Evolutionary conservation across 2,797 vertebrate species (phyloP).

Genomic region (Hippopotamyrus pictus): DNA sequence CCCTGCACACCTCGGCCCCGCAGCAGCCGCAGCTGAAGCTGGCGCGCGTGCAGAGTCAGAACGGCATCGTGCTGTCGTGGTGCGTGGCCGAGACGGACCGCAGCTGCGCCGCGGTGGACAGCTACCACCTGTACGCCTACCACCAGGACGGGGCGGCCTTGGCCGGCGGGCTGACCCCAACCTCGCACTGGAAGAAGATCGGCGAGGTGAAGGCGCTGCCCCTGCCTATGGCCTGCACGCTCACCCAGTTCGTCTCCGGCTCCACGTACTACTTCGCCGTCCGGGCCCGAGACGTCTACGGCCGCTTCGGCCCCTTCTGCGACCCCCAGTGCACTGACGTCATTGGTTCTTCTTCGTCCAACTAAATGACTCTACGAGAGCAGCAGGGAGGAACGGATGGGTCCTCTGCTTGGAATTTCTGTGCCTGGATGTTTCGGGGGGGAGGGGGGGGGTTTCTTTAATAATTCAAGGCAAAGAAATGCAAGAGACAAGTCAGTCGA

Average conservation of each 20-base stretch:
- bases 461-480: not conserved
- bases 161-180: constrained; percentile 49
- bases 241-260: constrained; percentile 95
- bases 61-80: constrained; percentile 74
- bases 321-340: constrained; percentile 99
- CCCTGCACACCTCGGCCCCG: constrained; percentile 62
- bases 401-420: not conserved
- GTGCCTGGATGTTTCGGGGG: not conserved
- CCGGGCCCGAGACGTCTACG: constrained; percentile 90
- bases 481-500: constrained; percentile 10
- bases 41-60: constrained; percentile 67
- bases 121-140: constrained; percentile 76
- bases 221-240: constrained; percentile 94
- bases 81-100: constrained; percentile 68
- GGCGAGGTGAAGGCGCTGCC: constrained; percentile 96
- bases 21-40: constrained; percentile 75
- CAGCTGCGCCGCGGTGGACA: constrained; percentile 69
- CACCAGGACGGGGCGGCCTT: constrained; percentile 72
- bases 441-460: not conserved
- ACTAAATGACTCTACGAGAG: constrained; percentile 39
- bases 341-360: constrained; percentile 61
- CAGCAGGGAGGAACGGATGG: not conserved
- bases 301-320: constrained; percentile 92
- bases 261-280: constrained; percentile 98
- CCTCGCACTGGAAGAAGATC: constrained; percentile 93